Conservation (phyloP, 2,888 invertebrate genomes). For the Dusona sp. region DNA sequence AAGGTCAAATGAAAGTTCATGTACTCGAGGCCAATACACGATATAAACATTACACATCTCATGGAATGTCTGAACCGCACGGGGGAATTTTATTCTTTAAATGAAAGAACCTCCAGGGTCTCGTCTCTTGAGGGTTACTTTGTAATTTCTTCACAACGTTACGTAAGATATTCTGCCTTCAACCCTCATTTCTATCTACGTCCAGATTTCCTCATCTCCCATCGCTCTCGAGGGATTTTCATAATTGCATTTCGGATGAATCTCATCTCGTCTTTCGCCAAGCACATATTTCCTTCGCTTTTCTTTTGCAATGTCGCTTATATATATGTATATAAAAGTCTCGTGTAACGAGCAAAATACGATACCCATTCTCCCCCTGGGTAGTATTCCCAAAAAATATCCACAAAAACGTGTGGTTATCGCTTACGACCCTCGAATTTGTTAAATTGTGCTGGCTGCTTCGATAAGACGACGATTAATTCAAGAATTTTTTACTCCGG, state of each 20-base stretch:
- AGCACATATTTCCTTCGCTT: conserved; percentile 43
- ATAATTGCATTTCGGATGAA: conserved; percentile 65
- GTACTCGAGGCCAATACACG: not conserved
- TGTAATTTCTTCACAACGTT: conserved; percentile 61
- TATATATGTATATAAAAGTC: conserved; percentile 11
- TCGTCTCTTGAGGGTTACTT: conserved; percentile 49
- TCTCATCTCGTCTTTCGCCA: conserved; percentile 50
- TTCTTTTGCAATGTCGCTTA: conserved; percentile 27
- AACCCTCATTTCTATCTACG: conserved; percentile 25
- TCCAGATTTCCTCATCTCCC: conserved; percentile 31
- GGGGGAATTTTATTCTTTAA: conserved; percentile 49
- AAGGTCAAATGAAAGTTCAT: conserved; percentile 1
- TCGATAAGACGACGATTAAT: conserved; percentile 49
- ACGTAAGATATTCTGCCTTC: conserved; percentile 36
- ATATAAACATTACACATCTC: conserved; percentile 10
- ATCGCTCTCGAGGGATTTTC: conserved; percentile 46
- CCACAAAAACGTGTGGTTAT: conserved; percentile 20
- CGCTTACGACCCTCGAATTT: conserved; percentile 19
- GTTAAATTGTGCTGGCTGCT: conserved; percentile 5
- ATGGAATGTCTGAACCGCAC: not conserved
- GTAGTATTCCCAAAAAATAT: conserved; percentile 2
- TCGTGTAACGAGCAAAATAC: conserved; percentile 6
- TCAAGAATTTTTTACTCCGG: conserved; percentile 13
- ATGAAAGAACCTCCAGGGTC: conserved; percentile 33
- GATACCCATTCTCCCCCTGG: not conserved